Percentiles rank a stretch among this genome's conserved stretches.
These are phyloP conservation scores for Protobothrops mucrosquamatus DNA, from an alignment of 2,113 vertebrate species.

Conservation along the genomic window DNA sequence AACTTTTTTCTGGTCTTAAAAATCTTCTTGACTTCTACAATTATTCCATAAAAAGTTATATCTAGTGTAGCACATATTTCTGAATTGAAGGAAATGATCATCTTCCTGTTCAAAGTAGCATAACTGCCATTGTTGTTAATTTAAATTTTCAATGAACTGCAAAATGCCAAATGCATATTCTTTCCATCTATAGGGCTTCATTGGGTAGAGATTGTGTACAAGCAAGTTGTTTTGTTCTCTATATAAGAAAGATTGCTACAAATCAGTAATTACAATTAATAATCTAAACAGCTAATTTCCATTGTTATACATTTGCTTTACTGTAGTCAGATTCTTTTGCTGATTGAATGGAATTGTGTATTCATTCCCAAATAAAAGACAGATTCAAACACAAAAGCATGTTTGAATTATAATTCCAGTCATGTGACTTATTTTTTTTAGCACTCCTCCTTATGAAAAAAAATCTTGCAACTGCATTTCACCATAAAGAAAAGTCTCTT, in stretches of 20 bases:
- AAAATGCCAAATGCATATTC: not conserved
- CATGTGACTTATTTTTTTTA: not conserved
- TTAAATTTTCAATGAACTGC: not conserved
- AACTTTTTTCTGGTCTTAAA: not conserved
- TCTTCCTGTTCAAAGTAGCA: not conserved
- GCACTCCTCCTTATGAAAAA: not conserved
- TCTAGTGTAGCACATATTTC: not conserved
- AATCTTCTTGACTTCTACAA: not conserved
- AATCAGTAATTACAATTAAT: not conserved
- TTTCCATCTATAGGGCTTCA: not conserved
- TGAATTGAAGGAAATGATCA: not conserved
- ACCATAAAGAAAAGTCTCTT: not conserved
- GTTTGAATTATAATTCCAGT: not conserved
- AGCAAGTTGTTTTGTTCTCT: not conserved
- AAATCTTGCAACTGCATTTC: not conserved
- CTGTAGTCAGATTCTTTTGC: not conserved
- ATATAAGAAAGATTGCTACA: not conserved
- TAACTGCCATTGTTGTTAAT: not conserved
- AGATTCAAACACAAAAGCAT: not conserved
- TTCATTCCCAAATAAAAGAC: not conserved
- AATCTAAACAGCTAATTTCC: not conserved
- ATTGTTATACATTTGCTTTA: not conserved
- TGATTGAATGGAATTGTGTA: not conserved
- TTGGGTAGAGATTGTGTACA: not conserved
- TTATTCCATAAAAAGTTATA: not conserved